Percentiles rank a stretch among this genome's conserved stretches.
Conservation (phyloP, 2,888 invertebrate species). For the Fissipunctia ypsillon region DNA sequence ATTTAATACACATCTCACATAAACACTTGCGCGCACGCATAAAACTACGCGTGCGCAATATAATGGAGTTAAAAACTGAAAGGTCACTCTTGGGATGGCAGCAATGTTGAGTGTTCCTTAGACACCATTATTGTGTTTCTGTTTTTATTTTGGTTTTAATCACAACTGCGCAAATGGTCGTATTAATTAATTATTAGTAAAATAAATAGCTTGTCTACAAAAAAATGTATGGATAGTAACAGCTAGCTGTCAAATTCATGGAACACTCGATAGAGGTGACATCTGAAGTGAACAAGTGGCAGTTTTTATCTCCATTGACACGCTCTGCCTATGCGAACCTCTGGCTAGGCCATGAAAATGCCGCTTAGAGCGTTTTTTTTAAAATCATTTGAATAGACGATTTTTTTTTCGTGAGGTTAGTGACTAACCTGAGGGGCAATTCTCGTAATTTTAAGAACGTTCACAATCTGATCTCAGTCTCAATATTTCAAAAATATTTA, state of each 20-base stretch:
- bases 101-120: neutral
- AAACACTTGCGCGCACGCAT: neutral
- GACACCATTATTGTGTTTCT: neutral
- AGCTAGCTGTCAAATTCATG: neutral
- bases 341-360: neutral
- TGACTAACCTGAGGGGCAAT: no score
- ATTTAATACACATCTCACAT: neutral
- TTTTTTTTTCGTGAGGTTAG: no score
- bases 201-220: neutral
- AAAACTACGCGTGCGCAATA: neutral
- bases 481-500: no score
- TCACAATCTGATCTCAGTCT: no score
- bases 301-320: neutral
- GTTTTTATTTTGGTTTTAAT: neutral
- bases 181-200: neutral
- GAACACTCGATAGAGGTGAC: neutral
- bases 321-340: neutral
- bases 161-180: neutral
- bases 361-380: neutral
- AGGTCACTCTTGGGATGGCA: neutral
- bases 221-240: neutral
- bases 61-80: neutral
- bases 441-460: no score
- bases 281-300: conserved; percentile 7
- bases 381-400: conserved; percentile 3